Conservation (phyloP, 1,140 invertebrate species). For the Ceratina australensis region DNA sequence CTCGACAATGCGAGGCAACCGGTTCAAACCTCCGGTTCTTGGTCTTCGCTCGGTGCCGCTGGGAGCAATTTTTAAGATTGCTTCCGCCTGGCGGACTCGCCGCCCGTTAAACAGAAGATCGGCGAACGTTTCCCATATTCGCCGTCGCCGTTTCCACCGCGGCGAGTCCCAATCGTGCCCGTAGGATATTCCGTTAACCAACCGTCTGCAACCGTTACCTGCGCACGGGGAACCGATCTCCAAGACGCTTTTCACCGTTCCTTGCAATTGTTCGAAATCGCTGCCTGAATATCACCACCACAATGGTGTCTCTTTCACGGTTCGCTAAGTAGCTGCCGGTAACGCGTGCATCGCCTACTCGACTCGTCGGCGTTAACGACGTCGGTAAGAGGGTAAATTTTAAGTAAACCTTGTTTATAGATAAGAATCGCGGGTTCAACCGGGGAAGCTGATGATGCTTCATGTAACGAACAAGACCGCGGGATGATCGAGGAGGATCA, state of each 20-base stretch:
- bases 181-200: constrained; percentile 20
- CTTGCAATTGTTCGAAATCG: neutral
- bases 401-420: neutral
- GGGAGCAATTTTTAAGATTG: constrained; percentile 71
- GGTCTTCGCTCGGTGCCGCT: constrained; percentile 51
- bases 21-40: constrained; percentile 50
- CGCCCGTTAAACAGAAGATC: constrained; percentile 35
- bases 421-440: neutral
- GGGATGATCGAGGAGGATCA: neutral
- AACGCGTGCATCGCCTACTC: neutral
- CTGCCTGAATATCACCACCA: neutral
- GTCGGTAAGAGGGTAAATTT: neutral
- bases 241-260: neutral
- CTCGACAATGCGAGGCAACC: constrained; percentile 55
- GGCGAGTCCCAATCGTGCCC: neutral
- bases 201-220: neutral
- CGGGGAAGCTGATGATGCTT: neutral
- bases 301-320: too few species aligned
- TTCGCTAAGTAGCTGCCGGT: too few species aligned
- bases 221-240: neutral
- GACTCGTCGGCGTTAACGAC: neutral
- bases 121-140: constrained; percentile 37
- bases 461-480: constrained; percentile 23
- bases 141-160: neutral
- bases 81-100: constrained; percentile 51